These are phyloP conservation scores for Shargacucullia verbasci DNA, from an alignment of 2,888 invertebrate genomes.

Conservation along the genomic window DNA sequence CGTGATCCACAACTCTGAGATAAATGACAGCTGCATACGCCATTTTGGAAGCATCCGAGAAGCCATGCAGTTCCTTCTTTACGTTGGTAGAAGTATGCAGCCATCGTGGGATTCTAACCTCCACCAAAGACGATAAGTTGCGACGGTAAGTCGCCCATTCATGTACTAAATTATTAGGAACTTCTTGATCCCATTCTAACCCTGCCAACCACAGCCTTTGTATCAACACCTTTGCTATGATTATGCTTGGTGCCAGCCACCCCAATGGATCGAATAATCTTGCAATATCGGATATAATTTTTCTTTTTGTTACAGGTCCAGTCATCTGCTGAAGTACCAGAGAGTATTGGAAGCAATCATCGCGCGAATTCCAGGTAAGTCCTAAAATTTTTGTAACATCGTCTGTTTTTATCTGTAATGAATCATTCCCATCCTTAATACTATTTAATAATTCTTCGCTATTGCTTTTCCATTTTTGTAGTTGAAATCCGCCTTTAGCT, in stretches of 20 bases:
- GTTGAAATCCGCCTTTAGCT: constrained; percentile 56
- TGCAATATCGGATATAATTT: constrained; percentile 17
- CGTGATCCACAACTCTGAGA: constrained; percentile 5
- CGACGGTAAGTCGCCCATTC: constrained; percentile 9
- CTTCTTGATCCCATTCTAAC: constrained; percentile 4
- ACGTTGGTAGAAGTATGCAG: not conserved
- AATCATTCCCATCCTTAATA: constrained; percentile 9
- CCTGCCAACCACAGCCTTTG: constrained; percentile 6
- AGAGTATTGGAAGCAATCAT: constrained; percentile 13
- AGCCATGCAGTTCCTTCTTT: constrained; percentile 1
- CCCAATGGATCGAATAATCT: constrained; percentile 11
- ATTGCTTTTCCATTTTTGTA: constrained; percentile 59
- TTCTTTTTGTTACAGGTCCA: constrained; percentile 19
- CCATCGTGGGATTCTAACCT: constrained; percentile 10
- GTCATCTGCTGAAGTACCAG: not conserved
- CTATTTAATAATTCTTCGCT: constrained; percentile 17
- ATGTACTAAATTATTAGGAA: constrained; percentile 1
- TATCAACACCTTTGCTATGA: not conserved
- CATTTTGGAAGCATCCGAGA: constrained; percentile 2
- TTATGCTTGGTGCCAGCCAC: constrained; percentile 11
- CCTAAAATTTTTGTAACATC: constrained; percentile 9
- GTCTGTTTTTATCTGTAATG: constrained; percentile 9
- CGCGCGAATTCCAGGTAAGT: constrained; percentile 8
- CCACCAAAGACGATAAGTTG: not conserved
- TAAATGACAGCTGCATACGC: constrained; percentile 6